Evolutionary conservation across 2,888 invertebrate genomes (phyloP).

Genomic region (Allacma fusca): DNA sequence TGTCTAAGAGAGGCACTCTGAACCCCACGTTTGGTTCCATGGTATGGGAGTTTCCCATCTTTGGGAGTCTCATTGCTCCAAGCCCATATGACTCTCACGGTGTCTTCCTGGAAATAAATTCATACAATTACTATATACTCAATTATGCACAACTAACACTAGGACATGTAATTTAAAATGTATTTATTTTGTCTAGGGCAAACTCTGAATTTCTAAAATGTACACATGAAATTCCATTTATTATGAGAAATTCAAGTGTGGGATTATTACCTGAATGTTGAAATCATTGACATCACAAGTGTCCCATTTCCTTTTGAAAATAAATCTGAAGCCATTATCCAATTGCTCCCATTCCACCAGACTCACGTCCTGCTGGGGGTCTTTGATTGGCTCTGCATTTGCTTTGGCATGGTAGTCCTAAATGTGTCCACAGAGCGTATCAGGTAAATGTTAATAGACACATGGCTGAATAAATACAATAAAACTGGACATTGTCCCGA

Average conservation of each 20-base stretch:
- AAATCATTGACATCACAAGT: conserved; percentile 62
- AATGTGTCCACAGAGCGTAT: no score
- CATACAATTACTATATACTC: not conserved
- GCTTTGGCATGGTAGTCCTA: conserved; percentile 62
- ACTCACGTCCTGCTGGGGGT: conserved; percentile 62
- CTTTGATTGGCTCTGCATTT: conserved; percentile 61
- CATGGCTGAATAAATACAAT: no score
- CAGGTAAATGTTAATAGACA: no score
- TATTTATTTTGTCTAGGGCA: not conserved
- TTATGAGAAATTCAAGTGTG: no score
- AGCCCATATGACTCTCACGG: conserved; percentile 82
- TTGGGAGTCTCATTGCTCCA: conserved; percentile 54
- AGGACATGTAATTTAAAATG: not conserved
- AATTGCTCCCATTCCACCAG: conserved; percentile 62
- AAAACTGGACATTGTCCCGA: no score
- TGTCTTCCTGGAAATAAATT: conserved; percentile 67
- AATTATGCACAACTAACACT: not conserved
- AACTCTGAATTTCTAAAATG: not conserved
- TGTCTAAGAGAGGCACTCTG: conserved; percentile 71
- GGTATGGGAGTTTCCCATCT: conserved; percentile 66
- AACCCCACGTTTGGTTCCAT: conserved; percentile 72
- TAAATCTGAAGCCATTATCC: conserved; percentile 62
- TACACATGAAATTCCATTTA: no score
- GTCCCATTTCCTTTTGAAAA: conserved; percentile 62
- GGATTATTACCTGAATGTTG: conserved; percentile 25